These are phyloP conservation scores for Aurelia aurita DNA, from an alignment of 30 jellyfish, hydroid and myxozoan species.

Conservation along the genomic window DNA sequence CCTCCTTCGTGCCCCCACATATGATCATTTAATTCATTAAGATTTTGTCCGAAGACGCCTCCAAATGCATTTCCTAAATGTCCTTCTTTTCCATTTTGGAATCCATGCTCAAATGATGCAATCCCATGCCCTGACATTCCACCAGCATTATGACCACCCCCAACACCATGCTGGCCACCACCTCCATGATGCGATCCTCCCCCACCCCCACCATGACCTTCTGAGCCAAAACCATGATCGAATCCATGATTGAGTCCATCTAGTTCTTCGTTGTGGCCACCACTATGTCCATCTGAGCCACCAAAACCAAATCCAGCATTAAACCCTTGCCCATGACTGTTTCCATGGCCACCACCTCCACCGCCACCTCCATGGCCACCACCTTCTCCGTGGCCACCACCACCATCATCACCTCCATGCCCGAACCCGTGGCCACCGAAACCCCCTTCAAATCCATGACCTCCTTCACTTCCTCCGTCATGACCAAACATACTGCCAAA, in stretches of 20 bases:
- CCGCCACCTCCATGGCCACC: constrained; percentile 24
- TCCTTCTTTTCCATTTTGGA: constrained; percentile 31
- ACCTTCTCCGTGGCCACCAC: constrained; percentile 33
- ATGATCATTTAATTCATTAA: constrained; percentile 25
- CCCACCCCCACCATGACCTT: constrained; percentile 1
- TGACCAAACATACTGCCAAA: constrained; percentile 19
- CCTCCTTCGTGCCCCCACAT: constrained; percentile 26
- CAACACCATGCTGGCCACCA: constrained; percentile 6
- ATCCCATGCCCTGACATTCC: constrained; percentile 40
- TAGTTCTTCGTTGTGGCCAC: constrained; percentile 24
- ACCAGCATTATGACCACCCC: constrained; percentile 22
- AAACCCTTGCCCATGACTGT: too few relatives aligned
- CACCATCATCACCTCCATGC: constrained; percentile 22
- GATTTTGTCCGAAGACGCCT: constrained; percentile 29
- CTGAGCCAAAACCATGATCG: constrained; percentile 32
- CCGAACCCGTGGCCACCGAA: constrained; percentile 49
- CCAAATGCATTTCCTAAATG: constrained; percentile 51
- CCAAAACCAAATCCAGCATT: constrained; percentile 24
- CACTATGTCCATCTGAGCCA: constrained; percentile 37
- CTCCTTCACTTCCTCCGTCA: constrained; percentile 32
- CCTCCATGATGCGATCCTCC: constrained; percentile 46
- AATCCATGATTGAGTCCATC: constrained; percentile 33
- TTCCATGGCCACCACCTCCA: too few relatives aligned
- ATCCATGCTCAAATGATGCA: constrained; percentile 53
- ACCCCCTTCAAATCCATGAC: constrained; percentile 48